Percentiles rank a stretch among this genome's conserved stretches.
Evolutionary conservation across 2,113 vertebrate species (phyloP).

Genomic region (Notarius lentiginosus): DNA sequence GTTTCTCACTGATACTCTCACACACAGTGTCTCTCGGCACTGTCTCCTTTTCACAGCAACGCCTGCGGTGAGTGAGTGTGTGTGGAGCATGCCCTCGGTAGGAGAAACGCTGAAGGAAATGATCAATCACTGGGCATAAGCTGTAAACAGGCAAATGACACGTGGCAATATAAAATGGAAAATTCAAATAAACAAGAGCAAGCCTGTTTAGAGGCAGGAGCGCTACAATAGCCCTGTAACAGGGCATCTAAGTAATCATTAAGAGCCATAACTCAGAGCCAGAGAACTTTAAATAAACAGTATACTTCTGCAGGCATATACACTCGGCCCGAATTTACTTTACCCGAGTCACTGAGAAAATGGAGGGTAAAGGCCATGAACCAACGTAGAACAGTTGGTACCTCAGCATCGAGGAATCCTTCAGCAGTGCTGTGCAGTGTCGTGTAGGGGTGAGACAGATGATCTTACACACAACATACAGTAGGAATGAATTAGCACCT

Average conservation of each 20-base stretch:
- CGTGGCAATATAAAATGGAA: conserved; percentile 80
- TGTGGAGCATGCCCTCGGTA: conserved; percentile 25
- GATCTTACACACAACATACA: neutral
- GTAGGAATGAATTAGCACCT: neutral
- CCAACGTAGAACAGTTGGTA: conserved; percentile 40
- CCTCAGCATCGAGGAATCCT: conserved; percentile 15
- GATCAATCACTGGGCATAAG: conserved; percentile 72
- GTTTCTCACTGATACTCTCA: conserved; percentile 10
- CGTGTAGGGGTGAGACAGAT: neutral
- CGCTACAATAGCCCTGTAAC: conserved; percentile 75
- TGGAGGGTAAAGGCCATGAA: conserved; percentile 70
- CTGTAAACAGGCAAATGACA: conserved; percentile 80
- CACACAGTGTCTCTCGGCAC: neutral
- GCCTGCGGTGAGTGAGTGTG: conserved; percentile 32
- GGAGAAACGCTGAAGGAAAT: conserved; percentile 66
- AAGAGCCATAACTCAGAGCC: conserved; percentile 76
- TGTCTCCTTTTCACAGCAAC: conserved; percentile 41
- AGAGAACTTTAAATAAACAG: conserved; percentile 80
- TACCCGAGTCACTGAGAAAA: conserved; percentile 75
- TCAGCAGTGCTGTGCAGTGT: neutral
- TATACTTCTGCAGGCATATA: conserved; percentile 77
- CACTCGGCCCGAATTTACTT: conserved; percentile 76
- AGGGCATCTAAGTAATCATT: conserved; percentile 78
- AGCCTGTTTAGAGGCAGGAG: conserved; percentile 74
- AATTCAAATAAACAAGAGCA: conserved; percentile 80